Percentiles rank a stretch among this genome's conserved stretches.
phyloP scores from a whole-genome alignment of 2,888 invertebrate species.

The Polymixis lichenea region DNA sequence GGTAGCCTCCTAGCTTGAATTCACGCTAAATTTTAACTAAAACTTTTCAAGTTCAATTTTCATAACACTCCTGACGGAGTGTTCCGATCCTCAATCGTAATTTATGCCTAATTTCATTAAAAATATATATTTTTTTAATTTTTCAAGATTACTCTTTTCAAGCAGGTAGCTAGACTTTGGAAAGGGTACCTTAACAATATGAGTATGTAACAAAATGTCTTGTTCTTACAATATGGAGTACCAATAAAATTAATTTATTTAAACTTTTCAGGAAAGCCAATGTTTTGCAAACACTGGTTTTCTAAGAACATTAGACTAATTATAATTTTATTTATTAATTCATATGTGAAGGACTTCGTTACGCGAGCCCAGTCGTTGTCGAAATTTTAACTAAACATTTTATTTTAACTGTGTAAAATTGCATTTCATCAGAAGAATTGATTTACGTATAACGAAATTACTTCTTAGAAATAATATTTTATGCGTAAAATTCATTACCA shows the following conservation, averaged over 20 bases:
- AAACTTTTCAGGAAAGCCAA: conserved; percentile 6
- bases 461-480: conserved; percentile 45
- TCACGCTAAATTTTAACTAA: conserved; percentile 63
- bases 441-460: background rate
- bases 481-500: conserved; percentile 41
- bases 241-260: conserved; percentile 36
- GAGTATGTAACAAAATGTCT: conserved; percentile 44
- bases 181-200: conserved; percentile 54
- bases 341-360: background rate
- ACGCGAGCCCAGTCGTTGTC: conserved; percentile 4
- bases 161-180: conserved; percentile 53
- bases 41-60: conserved; percentile 63
- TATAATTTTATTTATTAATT: conserved; percentile 22
- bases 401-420: conserved; percentile 13
- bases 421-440: background rate
- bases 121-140: conserved; percentile 45
- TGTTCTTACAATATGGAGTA: conserved; percentile 18
- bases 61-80: conserved; percentile 34
- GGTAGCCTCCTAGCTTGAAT: conserved; percentile 84
- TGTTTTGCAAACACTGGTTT: conserved; percentile 5
- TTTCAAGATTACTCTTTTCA: conserved; percentile 33
- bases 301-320: conserved; percentile 11
- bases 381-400: conserved; percentile 21
- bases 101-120: conserved; percentile 54
- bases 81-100: conserved; percentile 41